A percentile compares a stretch with the other conserved stretches of the same genome.
These are phyloP conservation scores for Poecile montanus DNA, from an alignment of 2,797 vertebrate species.

Conservation along the genomic window DNA sequence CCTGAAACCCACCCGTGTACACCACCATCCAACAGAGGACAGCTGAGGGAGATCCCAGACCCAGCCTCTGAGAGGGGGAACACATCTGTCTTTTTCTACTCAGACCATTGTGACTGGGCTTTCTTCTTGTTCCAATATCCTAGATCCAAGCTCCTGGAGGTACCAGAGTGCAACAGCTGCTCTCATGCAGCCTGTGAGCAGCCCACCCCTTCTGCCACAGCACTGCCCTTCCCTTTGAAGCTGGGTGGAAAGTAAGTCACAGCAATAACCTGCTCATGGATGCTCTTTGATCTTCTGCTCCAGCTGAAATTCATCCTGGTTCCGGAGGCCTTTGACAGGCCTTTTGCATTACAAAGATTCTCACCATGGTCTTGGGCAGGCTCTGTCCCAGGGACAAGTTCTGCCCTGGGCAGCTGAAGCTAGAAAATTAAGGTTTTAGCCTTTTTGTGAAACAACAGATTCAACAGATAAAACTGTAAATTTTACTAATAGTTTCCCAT, in stretches of 20 bases:
- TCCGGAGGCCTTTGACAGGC: background rate
- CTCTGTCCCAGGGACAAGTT: background rate
- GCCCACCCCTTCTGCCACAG: fast-evolving
- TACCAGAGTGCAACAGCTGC: background rate
- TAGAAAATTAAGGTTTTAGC: background rate
- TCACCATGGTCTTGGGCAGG: background rate
- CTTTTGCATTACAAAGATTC: background rate
- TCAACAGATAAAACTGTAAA: background rate
- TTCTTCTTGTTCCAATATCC: background rate
- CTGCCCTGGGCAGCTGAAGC: background rate
- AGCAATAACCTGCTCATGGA: background rate
- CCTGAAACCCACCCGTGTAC: fast-evolving
- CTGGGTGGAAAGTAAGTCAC: background rate
- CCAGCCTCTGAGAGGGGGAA: fast-evolving
- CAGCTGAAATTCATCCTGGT: background rate
- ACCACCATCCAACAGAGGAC: no score
- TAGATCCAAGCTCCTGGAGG: background rate
- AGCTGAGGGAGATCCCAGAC: fast-evolving
- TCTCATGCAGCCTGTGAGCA: background rate
- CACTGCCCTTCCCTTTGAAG: background rate
- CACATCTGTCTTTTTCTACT: background rate
- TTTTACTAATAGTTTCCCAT: background rate
- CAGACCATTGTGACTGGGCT: background rate
- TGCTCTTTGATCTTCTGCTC: background rate
- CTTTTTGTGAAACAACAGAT: background rate